Conservation (phyloP, 2,797 vertebrate genomes). For the Myotis daubentonii region DNA sequence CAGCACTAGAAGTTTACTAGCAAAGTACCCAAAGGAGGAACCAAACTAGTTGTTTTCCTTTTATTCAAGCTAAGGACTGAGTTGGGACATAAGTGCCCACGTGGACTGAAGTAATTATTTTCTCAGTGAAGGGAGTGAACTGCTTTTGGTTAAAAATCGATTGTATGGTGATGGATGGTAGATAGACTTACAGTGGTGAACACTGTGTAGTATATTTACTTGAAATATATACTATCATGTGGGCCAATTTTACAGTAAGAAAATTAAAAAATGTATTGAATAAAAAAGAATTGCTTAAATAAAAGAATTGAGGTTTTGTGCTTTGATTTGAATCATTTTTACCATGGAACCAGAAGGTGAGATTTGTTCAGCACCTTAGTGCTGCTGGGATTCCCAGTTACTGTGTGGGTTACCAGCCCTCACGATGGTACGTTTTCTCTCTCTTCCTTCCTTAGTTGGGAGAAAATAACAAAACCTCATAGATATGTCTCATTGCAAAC, state of each 20-base stretch:
- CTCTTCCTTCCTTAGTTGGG: not conserved
- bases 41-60: not conserved
- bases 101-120: not conserved
- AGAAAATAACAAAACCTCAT: not conserved
- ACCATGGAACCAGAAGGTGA: not conserved
- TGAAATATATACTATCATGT: not conserved
- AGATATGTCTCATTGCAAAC: not conserved
- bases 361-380: not conserved
- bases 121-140: not conserved
- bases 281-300: not conserved
- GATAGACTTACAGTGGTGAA: not conserved
- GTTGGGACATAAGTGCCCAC: not conserved
- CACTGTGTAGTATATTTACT: not conserved
- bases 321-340: not conserved
- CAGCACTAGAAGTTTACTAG: not conserved
- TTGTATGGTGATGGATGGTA: not conserved
- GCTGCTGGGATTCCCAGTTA: not conserved
- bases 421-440: not conserved
- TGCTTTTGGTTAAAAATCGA: constrained; percentile 25
- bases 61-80: not conserved
- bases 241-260: not conserved
- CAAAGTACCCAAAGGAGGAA: not conserved
- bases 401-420: not conserved
- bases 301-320: not conserved
- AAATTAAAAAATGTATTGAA: not conserved